Base-by-base conservation (phyloP, 2,888 invertebrate genomes). In the Neocrepidodera transversa region DNA sequence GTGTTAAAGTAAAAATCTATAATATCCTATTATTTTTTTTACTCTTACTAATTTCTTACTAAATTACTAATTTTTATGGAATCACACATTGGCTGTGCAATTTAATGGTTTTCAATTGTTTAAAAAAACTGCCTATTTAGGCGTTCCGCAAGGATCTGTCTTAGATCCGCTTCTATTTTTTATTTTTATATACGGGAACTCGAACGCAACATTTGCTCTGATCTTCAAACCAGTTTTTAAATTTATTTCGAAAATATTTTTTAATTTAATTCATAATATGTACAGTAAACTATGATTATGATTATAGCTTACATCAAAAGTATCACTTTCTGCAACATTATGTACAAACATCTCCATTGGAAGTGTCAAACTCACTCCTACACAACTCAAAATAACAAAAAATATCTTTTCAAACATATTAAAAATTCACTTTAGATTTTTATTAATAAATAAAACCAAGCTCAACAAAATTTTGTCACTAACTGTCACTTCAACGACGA, bases 291-390 rank as follows among this genome's bases (percentile, higher is more conserved):
- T 2, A 42, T 45, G 13, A 10, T 3, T 40, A 8, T n/a, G 20
- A 18, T 14, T 26, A 26, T 51, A 23, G 23, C 62, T 64, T 67
- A 68, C 71, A 58, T 70, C 68, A 49, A 68, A 65, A 20, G 45
- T 53, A 58, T 63, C 45, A 52, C 55, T 67, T 56, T 69, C 70
- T 10, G 68, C 62, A 11, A 68, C 56, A 54, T 54, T 62, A 40
- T 53, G 47, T 7, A 71, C 26, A 32, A 50, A 50, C 6, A 26
- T 45, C 51, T 63, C 53, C 5, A 63, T 23, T 23, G 72, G 72
- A 56, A 65, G 60, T 11, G 60, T 64, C 56, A 52, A 32, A 54
- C 54, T 20, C 28, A 36, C 55, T 45, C 32, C 4, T 13, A 66
- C 8, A 47, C 45, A 54, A 17, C 54, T 20, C 7, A 60, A 20